A percentile compares a stretch with the other conserved stretches of the same genome.
These are phyloP conservation scores for Cryptosula pallasiana DNA, from an alignment of 2,888 invertebrate genomes.

Conservation along the genomic window DNA sequence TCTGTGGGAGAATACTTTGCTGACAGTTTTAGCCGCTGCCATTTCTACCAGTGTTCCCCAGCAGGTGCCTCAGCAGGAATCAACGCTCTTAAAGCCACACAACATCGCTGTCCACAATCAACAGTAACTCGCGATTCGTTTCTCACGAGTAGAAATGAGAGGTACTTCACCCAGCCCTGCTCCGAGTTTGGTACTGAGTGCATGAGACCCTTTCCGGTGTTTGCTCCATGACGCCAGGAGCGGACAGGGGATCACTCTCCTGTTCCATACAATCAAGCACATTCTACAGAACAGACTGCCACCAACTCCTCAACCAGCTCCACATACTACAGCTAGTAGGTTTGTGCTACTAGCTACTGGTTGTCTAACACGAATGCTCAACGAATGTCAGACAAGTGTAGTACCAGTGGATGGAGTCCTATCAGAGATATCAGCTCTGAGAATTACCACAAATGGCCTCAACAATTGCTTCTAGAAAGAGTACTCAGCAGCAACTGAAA, in stretches of 20 bases:
- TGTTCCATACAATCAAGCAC: not conserved
- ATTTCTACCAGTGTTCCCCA: conserved; percentile 19
- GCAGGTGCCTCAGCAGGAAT: conserved; percentile 8
- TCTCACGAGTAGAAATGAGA: conserved; percentile 7
- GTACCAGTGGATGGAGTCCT: too few relatives aligned
- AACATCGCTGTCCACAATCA: conserved; percentile 10
- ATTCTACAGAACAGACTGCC: too few relatives aligned
- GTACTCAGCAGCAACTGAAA: too few relatives aligned
- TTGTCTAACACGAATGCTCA: too few relatives aligned
- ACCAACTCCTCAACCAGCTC: too few relatives aligned
- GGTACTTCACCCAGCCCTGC: not conserved
- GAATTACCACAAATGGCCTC: too few relatives aligned
- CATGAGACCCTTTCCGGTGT: conserved; percentile 11
- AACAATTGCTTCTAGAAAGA: too few relatives aligned
- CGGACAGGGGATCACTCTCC: not conserved
- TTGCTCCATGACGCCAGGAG: conserved; percentile 24
- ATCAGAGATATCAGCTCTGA: too few relatives aligned
- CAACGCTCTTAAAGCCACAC: not conserved
- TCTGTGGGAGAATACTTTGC: conserved; percentile 13
- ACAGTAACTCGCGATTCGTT: not conserved
- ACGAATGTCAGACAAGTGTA: too few relatives aligned
- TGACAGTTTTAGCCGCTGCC: conserved; percentile 19
- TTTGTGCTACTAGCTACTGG: too few relatives aligned
- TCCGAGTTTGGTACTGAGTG: conserved; percentile 9
- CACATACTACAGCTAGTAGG: too few relatives aligned